Conservation (phyloP, 2,113 vertebrate genomes). For the Marmota flaviventris region DNA sequence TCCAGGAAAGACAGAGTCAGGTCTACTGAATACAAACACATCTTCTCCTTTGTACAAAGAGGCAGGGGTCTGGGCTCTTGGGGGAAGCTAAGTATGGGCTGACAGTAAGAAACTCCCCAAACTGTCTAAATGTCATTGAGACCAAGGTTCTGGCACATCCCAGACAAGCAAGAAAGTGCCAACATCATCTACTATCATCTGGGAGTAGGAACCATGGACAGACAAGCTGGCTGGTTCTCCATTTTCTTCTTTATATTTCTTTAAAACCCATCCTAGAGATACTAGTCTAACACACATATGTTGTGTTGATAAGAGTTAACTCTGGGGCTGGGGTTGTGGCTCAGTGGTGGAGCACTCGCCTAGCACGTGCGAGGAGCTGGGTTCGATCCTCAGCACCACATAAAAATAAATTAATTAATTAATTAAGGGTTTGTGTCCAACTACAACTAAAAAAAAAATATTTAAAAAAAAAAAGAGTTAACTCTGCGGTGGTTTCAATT, state of each 20-base stretch:
- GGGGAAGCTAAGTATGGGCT: neutral
- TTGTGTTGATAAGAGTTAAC: neutral
- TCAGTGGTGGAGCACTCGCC: too few species aligned
- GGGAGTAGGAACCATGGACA: neutral
- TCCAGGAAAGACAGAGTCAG: neutral
- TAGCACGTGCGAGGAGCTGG: too few species aligned
- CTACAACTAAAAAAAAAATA: too few species aligned
- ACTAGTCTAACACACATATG: neutral
- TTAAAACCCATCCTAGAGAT: neutral
- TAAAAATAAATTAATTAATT: too few species aligned
- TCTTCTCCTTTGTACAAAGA: neutral
- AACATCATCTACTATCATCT: neutral
- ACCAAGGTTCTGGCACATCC: neutral
- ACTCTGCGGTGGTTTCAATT: neutral
- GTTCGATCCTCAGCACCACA: too few species aligned
- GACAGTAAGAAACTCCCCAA: neutral
- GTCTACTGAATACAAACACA: neutral
- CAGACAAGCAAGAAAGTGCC: neutral
- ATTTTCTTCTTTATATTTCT: neutral
- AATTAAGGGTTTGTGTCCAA: too few species aligned
- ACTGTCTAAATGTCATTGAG: neutral
- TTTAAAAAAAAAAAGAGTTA: neutral
- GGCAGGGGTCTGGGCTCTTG: neutral
- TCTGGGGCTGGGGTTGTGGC: neutral
- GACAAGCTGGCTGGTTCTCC: neutral